Evolutionary conservation across 2,113 vertebrate genomes (phyloP).

Genomic region (Phaetusa simplex): DNA sequence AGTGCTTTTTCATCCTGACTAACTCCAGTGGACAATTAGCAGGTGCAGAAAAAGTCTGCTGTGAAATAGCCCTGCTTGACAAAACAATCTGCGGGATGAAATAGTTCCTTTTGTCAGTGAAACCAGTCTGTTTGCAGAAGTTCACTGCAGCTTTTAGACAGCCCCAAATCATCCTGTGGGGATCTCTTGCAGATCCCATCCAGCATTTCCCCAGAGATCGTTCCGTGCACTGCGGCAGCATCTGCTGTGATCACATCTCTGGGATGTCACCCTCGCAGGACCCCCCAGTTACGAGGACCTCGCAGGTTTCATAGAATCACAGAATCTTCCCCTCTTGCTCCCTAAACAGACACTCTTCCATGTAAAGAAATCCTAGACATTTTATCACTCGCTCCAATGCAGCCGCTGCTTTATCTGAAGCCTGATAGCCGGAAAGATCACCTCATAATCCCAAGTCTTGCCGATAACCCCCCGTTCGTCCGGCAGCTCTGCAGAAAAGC

Average conservation of each 20-base stretch:
- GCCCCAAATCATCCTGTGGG: neutral
- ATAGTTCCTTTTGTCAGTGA: neutral
- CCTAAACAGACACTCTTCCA: neutral
- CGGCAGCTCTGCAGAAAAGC: neutral
- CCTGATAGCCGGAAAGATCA: neutral
- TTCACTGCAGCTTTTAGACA: neutral
- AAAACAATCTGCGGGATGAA: neutral
- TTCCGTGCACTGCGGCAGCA: neutral
- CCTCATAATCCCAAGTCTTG: neutral
- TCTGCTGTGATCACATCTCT: neutral
- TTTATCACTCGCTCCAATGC: neutral
- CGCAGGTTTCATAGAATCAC: neutral
- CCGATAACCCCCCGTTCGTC: neutral
- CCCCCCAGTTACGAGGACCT: rapidly evolving
- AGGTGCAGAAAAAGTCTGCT: neutral
- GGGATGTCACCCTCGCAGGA: neutral
- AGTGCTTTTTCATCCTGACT: neutral
- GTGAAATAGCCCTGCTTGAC: neutral
- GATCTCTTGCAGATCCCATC: neutral
- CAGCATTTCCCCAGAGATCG: neutral
- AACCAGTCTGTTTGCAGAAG: neutral
- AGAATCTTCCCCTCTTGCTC: neutral
- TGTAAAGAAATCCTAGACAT: neutral
- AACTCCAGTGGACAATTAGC: neutral
- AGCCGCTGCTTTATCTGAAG: neutral